phyloP scores from a whole-genome alignment of 1,140 invertebrate genomes.

The Drosophila carrolli region DNA sequence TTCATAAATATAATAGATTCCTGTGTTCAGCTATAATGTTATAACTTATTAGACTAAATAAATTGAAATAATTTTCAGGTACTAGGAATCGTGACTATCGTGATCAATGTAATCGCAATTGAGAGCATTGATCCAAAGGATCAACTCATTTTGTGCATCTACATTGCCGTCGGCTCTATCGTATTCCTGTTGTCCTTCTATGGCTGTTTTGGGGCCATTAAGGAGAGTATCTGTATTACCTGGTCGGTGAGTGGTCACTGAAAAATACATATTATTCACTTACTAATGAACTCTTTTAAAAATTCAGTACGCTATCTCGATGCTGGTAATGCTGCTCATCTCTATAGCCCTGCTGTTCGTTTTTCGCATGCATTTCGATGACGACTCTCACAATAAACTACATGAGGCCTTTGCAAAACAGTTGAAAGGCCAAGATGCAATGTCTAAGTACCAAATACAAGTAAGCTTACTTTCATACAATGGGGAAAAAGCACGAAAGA shows the following conservation, averaged over 20 bases:
- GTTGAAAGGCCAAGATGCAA: constrained; percentile 43
- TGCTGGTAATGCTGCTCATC: constrained; percentile 49
- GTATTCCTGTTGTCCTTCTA: constrained; percentile 87
- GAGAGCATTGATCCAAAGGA: constrained; percentile 29
- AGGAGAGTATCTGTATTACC: constrained; percentile 91
- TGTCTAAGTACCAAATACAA: constrained; percentile 42
- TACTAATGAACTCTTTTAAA: background rate
- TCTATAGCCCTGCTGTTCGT: constrained; percentile 44
- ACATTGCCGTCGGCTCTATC: constrained; percentile 72
- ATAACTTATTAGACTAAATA: background rate
- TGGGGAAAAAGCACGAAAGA: no score
- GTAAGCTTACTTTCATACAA: constrained; percentile 24
- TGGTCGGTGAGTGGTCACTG: constrained; percentile 87
- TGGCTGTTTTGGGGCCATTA: constrained; percentile 92
- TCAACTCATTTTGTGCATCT: constrained; percentile 74
- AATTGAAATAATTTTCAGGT: constrained; percentile 21
- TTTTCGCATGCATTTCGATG: constrained; percentile 37
- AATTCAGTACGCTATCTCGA: constrained; percentile 51
- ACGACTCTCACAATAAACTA: constrained; percentile 3
- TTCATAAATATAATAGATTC: constrained; percentile 24
- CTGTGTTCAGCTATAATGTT: constrained; percentile 8
- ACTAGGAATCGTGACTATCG: constrained; percentile 58
- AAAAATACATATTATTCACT: no score
- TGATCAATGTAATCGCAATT: constrained; percentile 49
- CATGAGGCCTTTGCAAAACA: constrained; percentile 41